Evolutionary conservation across 1,140 invertebrate species (phyloP).

Genomic region (Cherax destructor): DNA sequence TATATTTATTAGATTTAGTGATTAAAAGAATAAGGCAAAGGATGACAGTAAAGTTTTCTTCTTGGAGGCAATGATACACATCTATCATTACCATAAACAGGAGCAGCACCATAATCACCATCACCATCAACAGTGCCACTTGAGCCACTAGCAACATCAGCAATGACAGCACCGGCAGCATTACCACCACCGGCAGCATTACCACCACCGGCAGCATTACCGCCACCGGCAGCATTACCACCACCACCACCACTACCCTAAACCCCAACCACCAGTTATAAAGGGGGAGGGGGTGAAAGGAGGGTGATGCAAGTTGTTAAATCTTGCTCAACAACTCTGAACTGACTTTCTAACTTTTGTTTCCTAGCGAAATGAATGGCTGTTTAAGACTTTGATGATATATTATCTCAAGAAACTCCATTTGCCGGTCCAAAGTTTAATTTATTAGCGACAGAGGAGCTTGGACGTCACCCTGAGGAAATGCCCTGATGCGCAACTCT

Average conservation of each 20-base stretch:
- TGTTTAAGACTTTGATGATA: conserved; percentile 70
- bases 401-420: conserved; percentile 70
- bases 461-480: conserved; percentile 37
- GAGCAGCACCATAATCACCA: too few relatives aligned
- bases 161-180: too few relatives aligned
- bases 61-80: too few relatives aligned
- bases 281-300: neutral
- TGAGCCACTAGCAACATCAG: neutral
- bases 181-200: too few relatives aligned
- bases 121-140: neutral
- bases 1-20: neutral
- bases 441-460: conserved; percentile 62
- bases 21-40: too few relatives aligned
- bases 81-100: too few relatives aligned
- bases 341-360: conserved; percentile 67
- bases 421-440: conserved; percentile 69
- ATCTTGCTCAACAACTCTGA: conserved; percentile 67
- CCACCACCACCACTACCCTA: too few relatives aligned
- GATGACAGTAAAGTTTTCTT: too few relatives aligned
- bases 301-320: conserved; percentile 63
- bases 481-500: too few relatives aligned
- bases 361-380: conserved; percentile 69
- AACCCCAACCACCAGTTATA: neutral
- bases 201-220: too few relatives aligned
- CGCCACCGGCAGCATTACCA: too few relatives aligned